Evolutionary conservation across 2,888 invertebrate species (phyloP).

Genomic region (Anoplius nigerrimus): DNA sequence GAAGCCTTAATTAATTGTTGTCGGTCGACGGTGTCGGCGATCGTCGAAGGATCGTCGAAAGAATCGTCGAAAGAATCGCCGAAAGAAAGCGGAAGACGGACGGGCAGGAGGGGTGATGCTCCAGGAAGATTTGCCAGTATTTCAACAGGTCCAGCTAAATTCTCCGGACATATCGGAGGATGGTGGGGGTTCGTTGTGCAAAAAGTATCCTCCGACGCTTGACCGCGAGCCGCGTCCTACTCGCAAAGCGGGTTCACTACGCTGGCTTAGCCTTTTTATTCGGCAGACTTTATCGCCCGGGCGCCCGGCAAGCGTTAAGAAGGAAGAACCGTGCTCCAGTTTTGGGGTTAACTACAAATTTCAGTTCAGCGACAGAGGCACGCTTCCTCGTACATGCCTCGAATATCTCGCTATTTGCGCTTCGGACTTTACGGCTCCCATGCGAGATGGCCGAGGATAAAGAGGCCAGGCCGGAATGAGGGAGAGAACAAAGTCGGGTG

Average conservation of each 20-base stretch:
- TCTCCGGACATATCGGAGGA: too few species aligned
- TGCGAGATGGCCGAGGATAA: constrained; percentile 55
- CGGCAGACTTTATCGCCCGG: constrained; percentile 22
- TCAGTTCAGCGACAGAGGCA: constrained; percentile 42
- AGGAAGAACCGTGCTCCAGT: constrained; percentile 36
- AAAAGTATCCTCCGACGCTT: neutral
- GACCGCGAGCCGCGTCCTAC: constrained; percentile 6
- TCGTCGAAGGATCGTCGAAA: too few species aligned
- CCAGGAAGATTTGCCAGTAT: too few species aligned
- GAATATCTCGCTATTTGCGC: constrained; percentile 65
- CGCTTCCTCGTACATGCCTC: constrained; percentile 53
- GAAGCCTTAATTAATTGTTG: too few species aligned
- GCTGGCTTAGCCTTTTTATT: constrained; percentile 18
- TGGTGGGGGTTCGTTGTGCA: too few species aligned
- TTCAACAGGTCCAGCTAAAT: too few species aligned
- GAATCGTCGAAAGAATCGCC: too few species aligned
- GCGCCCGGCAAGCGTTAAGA: constrained; percentile 4
- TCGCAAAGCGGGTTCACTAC: neutral
- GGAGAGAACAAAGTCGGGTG: constrained; percentile 3
- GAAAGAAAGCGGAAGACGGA: too few species aligned
- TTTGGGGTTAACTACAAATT: constrained; percentile 58
- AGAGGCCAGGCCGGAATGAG: constrained; percentile 25
- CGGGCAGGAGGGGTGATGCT: too few species aligned
- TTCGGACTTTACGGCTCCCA: constrained; percentile 63
- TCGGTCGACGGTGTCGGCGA: too few species aligned